phyloP scores from a whole-genome alignment of 2,113 vertebrate genomes.

The Cyanistes caeruleus region DNA sequence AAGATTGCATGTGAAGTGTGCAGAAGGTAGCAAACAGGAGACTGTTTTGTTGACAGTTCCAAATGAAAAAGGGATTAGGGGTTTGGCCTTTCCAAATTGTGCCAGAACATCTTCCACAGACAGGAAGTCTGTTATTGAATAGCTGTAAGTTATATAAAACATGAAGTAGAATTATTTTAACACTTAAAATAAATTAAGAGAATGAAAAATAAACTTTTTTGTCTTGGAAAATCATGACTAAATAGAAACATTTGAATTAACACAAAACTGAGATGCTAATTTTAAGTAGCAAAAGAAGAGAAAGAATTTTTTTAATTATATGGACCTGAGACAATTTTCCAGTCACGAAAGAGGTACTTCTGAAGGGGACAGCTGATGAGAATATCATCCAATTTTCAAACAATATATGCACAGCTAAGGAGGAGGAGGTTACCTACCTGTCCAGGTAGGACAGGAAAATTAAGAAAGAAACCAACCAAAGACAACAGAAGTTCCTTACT shows the following conservation, averaged over 20 bases:
- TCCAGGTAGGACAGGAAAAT: background rate
- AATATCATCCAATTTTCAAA: background rate
- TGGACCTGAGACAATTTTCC: background rate
- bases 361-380: background rate
- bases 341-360: accelerated
- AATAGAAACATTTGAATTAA: background rate
- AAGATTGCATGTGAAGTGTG: background rate
- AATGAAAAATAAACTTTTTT: background rate
- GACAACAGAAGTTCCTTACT: constrained; percentile 22
- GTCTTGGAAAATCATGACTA: background rate
- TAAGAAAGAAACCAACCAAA: background rate
- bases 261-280: background rate
- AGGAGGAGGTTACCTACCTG: background rate
- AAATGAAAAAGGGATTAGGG: background rate
- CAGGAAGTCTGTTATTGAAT: background rate
- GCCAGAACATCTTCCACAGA: background rate
- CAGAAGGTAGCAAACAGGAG: background rate
- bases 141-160: background rate
- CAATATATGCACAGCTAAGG: accelerated
- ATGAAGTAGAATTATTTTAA: background rate
- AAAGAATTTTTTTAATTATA: background rate
- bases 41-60: background rate
- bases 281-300: background rate
- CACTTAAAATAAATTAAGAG: accelerated
- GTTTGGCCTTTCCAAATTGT: background rate